Evolutionary conservation across 2,888 invertebrate genomes (phyloP).

Genomic region (Cerastis leucographa): DNA sequence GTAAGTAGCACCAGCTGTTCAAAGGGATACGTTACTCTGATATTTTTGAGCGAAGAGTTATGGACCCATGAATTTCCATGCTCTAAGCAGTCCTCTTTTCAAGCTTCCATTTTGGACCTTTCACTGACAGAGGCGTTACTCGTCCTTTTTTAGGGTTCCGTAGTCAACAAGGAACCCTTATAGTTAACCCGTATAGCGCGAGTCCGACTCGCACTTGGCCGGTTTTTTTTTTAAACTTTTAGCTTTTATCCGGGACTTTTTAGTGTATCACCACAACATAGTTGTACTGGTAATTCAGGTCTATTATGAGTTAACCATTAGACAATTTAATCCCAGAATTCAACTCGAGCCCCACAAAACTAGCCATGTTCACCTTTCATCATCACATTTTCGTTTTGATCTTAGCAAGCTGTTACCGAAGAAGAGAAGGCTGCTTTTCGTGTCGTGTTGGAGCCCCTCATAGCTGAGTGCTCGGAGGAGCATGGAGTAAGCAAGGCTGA

Average conservation of each 20-base stretch:
- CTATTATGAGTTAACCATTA: not conserved
- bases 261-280: not conserved
- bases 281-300: not conserved
- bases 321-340: not conserved
- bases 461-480: constrained; percentile 63
- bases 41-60: not conserved
- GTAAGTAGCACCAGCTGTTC: constrained; percentile 49
- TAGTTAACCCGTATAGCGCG: too few species aligned
- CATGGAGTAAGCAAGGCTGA: constrained; percentile 58
- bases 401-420: constrained; percentile 57
- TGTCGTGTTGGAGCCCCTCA: constrained; percentile 47
- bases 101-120: not conserved
- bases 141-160: too few species aligned
- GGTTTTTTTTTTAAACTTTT: too few species aligned
- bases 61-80: not conserved
- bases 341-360: not conserved
- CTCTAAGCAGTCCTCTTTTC: not conserved
- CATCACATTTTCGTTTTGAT: not conserved
- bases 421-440: constrained; percentile 58
- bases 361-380: not conserved
- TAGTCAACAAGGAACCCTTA: too few species aligned
- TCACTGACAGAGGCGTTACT: not conserved
- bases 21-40: not conserved
- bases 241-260: not conserved
- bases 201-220: too few species aligned